phyloP scores from a whole-genome alignment of 2,888 invertebrate species.

The Taphrorychus bicolor region DNA sequence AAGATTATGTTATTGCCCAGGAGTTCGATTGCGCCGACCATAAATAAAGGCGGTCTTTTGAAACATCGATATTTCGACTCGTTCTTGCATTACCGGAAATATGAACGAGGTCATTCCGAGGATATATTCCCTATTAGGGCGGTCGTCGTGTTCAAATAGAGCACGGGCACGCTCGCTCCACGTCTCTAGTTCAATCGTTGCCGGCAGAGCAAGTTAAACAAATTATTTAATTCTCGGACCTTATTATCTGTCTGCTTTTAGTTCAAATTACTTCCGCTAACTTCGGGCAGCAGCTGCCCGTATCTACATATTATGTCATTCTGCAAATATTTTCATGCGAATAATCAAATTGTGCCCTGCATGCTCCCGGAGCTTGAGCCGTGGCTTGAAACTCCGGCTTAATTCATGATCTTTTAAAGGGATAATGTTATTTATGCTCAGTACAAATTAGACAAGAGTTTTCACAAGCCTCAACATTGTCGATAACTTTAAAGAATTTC shows the following conservation, averaged over 20 bases:
- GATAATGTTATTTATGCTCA: slow-evolving; percentile 21
- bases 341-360: slow-evolving; percentile 29
- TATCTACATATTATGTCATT: slow-evolving; percentile 13
- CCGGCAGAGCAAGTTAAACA: slow-evolving; percentile 21
- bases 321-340: slow-evolving; percentile 30
- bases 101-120: slow-evolving; percentile 20
- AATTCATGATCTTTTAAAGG: slow-evolving; percentile 13
- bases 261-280: slow-evolving; percentile 30
- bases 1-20: slow-evolving; percentile 35
- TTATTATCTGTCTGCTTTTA: slow-evolving; percentile 23
- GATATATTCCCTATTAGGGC: slow-evolving; percentile 7
- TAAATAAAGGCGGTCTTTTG: slow-evolving; percentile 28
- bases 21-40: slow-evolving; percentile 28
- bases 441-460: too few species aligned
- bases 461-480: too few species aligned
- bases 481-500: too few species aligned
- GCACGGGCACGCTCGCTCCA: slow-evolving; percentile 6
- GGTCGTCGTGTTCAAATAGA: neutral
- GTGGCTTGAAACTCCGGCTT: slow-evolving; percentile 13
- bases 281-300: slow-evolving; percentile 14
- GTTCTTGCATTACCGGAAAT: slow-evolving; percentile 18
- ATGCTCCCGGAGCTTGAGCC: slow-evolving; percentile 13
- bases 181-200: slow-evolving; percentile 11
- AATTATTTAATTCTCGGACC: slow-evolving; percentile 30
- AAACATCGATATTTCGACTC: slow-evolving; percentile 20